These are phyloP conservation scores for Syndactyla subalaris DNA, from an alignment of 2,797 vertebrate species.

Conservation along the genomic window DNA sequence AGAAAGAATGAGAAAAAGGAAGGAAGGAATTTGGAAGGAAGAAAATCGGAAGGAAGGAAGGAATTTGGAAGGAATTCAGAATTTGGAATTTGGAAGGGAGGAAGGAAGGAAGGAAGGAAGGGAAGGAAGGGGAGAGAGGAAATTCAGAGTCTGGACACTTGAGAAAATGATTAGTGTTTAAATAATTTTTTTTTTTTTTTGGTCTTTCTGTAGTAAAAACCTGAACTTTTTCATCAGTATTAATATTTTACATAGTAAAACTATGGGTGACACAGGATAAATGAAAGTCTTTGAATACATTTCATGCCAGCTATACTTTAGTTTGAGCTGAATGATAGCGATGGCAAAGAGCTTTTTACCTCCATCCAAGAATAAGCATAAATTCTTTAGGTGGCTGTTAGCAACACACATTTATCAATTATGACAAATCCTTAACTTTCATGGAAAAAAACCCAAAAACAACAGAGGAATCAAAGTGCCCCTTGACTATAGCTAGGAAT, in stretches of 20 bases:
- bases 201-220: background rate
- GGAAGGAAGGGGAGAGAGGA: background rate
- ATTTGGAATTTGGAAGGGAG: too few relatives aligned
- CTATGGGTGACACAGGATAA: background rate
- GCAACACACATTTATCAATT: background rate
- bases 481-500: background rate
- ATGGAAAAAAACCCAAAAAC: background rate
- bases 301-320: background rate
- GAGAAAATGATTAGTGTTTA: fast-evolving
- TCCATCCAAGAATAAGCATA: background rate
- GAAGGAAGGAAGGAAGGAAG: too few relatives aligned
- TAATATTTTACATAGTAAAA: background rate
- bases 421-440: background rate
- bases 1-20: background rate
- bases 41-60: too few relatives aligned
- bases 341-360: background rate
- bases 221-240: background rate
- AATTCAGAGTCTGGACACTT: background rate
- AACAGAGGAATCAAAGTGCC: background rate
- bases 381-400: background rate
- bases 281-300: background rate
- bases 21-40: too few relatives aligned
- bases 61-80: too few relatives aligned
- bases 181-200: background rate
- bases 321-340: background rate